Conservation (phyloP, 2,888 invertebrate species). For the Volucella zonaria region DNA sequence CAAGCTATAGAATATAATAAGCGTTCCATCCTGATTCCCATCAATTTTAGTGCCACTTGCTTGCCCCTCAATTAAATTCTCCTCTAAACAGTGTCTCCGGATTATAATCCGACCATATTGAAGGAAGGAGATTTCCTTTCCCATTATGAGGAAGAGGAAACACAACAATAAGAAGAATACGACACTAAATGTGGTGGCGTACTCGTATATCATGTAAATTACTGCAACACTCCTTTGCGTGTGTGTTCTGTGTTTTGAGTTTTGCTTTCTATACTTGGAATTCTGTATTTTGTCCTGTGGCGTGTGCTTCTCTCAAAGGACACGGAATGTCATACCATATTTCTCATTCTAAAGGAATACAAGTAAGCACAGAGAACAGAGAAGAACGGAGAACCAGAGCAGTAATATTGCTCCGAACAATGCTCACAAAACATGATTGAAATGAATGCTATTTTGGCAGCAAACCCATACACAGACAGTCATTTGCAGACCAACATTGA, state of each 20-base stretch:
- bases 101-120: constrained; percentile 34
- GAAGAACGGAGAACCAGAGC: not conserved
- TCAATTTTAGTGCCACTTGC: constrained; percentile 48
- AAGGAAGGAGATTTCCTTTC: constrained; percentile 19
- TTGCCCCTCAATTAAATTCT: constrained; percentile 55
- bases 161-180: constrained; percentile 4
- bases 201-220: constrained; percentile 50
- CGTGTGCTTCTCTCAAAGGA: constrained; percentile 11
- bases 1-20: constrained; percentile 38
- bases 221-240: constrained; percentile 26
- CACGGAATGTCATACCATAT: constrained; percentile 44
- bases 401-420: constrained; percentile 36
- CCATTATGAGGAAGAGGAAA: no score
- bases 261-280: no score
- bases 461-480: constrained; percentile 14
- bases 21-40: constrained; percentile 45
- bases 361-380: not conserved
- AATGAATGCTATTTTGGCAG: constrained; percentile 69
- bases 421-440: constrained; percentile 59
- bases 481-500: not conserved
- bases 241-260: not conserved
- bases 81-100: constrained; percentile 18
- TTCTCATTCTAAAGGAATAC: constrained; percentile 28
- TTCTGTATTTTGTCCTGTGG: no score
- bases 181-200: constrained; percentile 24